These are phyloP conservation scores for Phenganax subtilis DNA, from an alignment of 92 coral and sea anemone species.

Conservation along the genomic window DNA sequence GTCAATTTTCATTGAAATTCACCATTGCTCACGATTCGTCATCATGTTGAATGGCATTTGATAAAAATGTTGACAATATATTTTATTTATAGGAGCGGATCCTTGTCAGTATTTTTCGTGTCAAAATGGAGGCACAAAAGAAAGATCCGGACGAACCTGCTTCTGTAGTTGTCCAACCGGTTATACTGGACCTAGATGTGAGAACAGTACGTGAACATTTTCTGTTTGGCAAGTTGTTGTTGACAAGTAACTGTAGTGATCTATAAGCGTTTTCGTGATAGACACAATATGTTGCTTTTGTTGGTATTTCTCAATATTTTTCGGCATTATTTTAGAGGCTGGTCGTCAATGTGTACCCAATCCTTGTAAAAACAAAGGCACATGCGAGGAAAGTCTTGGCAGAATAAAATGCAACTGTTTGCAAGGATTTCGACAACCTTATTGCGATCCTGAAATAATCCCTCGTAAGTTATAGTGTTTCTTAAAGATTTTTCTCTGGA, in stretches of 20 bases:
- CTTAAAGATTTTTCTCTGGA: too few relatives aligned
- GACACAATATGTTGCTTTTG: neutral
- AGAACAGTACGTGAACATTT: slow-evolving; percentile 41
- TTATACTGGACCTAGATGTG: slow-evolving; percentile 61
- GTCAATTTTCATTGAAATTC: too few relatives aligned
- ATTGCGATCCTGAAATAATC: slow-evolving; percentile 36
- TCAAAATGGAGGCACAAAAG: slow-evolving; percentile 49
- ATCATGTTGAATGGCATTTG: neutral
- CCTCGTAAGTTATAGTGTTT: slow-evolving; percentile 6
- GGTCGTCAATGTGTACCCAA: slow-evolving; percentile 41
- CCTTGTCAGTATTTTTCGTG: slow-evolving; percentile 40
- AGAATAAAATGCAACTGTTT: slow-evolving; percentile 51
- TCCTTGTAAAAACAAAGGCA: slow-evolving; percentile 71
- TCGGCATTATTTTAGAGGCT: neutral
- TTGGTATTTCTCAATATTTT: neutral
- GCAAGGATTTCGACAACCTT: slow-evolving; percentile 58
- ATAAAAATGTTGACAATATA: neutral
- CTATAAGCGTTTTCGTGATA: neutral
- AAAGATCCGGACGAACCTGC: slow-evolving; percentile 21
- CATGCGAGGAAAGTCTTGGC: slow-evolving; percentile 55
- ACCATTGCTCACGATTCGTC: too few relatives aligned
- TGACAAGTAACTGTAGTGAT: too few relatives aligned
- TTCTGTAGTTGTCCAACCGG: slow-evolving; percentile 53
- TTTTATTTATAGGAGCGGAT: slow-evolving; percentile 11
- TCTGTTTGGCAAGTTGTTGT: neutral